These are phyloP conservation scores for Platyscapa corneri DNA, from an alignment of 1,140 invertebrate species.

Conservation along the genomic window DNA sequence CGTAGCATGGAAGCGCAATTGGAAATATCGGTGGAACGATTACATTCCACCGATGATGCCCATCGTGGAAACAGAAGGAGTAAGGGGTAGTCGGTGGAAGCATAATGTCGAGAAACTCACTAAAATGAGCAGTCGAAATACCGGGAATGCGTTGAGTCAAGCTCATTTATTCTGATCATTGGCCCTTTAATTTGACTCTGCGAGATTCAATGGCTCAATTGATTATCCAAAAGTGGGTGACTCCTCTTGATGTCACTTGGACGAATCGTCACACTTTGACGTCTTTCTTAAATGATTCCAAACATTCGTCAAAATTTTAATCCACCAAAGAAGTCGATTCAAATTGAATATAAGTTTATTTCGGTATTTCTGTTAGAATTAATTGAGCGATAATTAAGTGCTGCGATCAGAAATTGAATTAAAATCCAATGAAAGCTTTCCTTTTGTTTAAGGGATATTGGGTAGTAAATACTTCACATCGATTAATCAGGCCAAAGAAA, in stretches of 20 bases:
- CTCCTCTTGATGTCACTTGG: neutral
- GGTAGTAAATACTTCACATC: neutral
- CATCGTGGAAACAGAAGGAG: neutral
- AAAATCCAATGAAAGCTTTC: neutral
- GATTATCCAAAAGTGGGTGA: neutral
- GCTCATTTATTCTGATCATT: neutral
- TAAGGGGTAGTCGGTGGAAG: neutral
- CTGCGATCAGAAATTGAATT: neutral
- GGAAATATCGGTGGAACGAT: neutral
- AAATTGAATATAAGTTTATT: neutral
- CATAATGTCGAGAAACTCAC: neutral
- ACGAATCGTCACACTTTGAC: neutral
- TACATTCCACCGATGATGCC: neutral
- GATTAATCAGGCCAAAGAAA: neutral
- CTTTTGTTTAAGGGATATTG: neutral
- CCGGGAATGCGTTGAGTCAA: neutral
- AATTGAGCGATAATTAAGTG: neutral
- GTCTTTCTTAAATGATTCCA: neutral
- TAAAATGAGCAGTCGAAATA: slow-evolving; percentile 20
- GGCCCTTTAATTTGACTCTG: neutral
- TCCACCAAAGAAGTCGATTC: neutral
- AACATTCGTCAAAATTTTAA: no score
- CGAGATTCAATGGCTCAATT: neutral
- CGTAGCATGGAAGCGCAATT: neutral
- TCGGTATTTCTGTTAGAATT: neutral